Conservation (phyloP, 2,888 invertebrate species). For the Hoplodrina blanda region DNA sequence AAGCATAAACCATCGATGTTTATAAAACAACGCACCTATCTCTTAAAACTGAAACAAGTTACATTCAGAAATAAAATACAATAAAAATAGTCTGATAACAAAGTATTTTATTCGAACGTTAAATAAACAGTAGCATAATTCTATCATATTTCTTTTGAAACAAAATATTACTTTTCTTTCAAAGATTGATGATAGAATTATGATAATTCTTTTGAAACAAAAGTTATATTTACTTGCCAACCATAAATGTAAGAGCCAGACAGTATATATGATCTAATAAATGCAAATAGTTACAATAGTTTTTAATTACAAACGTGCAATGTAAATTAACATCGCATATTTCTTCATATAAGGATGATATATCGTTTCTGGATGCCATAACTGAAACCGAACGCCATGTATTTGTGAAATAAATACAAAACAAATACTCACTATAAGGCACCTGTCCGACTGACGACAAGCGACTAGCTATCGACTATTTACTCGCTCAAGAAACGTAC, state of each 20-base stretch:
- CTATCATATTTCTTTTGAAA: constrained; percentile 11
- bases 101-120: constrained; percentile 41
- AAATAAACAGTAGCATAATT: constrained; percentile 36
- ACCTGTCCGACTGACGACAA: too few species aligned
- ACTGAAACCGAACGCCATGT: constrained; percentile 50
- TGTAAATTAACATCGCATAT: constrained; percentile 54
- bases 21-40: constrained; percentile 44
- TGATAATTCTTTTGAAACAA: constrained; percentile 12
- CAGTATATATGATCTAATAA: constrained; percentile 35
- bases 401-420: constrained; percentile 53
- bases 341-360: constrained; percentile 55
- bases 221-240: constrained; percentile 29
- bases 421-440: constrained; percentile 46
- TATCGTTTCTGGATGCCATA: constrained; percentile 47
- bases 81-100: constrained; percentile 33
- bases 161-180: not conserved
- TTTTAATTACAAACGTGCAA: constrained; percentile 59
- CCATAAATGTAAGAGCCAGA: constrained; percentile 30
- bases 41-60: constrained; percentile 29
- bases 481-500: too few species aligned
- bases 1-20: constrained; percentile 51
- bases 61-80: constrained; percentile 39
- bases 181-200: too few species aligned
- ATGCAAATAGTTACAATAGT: constrained; percentile 51
- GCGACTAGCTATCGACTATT: too few species aligned